These are phyloP conservation scores for Trisateles emortualis DNA, from an alignment of 2,888 invertebrate genomes.

Conservation along the genomic window DNA sequence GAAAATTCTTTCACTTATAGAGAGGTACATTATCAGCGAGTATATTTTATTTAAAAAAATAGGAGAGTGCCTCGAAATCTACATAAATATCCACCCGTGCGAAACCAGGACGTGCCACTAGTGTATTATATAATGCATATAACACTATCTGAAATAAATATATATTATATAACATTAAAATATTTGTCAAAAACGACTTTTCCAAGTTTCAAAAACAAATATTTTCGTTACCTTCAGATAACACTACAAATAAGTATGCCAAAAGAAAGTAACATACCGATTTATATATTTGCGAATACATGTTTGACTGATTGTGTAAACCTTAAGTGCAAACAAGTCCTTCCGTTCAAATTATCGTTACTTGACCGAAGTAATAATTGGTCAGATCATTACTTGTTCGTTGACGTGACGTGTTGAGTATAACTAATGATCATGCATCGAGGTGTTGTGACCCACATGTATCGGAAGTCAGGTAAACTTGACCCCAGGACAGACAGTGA, in stretches of 20 bases:
- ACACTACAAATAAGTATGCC: slow-evolving; percentile 40
- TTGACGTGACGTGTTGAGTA: slow-evolving; percentile 61
- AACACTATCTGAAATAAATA: too few relatives aligned
- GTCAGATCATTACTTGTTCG: slow-evolving; percentile 15
- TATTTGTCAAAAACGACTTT: background rate
- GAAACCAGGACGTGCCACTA: too few relatives aligned
- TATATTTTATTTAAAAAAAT: too few relatives aligned
- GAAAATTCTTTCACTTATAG: too few relatives aligned
- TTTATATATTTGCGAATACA: slow-evolving; percentile 36
- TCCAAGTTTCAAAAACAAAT: slow-evolving; percentile 7
- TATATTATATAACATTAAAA: background rate
- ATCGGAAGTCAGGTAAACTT: slow-evolving; percentile 75
- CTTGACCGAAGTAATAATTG: background rate
- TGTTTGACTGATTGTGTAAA: slow-evolving; percentile 37
- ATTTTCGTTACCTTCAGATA: slow-evolving; percentile 20
- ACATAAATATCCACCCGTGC: too few relatives aligned
- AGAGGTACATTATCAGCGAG: too few relatives aligned
- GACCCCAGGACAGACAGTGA: slow-evolving; percentile 73
- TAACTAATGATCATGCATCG: slow-evolving; percentile 64
- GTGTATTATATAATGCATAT: too few relatives aligned
- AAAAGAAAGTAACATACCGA: slow-evolving; percentile 54
- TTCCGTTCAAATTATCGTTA: slow-evolving; percentile 6
- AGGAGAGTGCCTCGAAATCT: too few relatives aligned
- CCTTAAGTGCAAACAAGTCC: slow-evolving; percentile 44
- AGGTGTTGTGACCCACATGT: slow-evolving; percentile 64